Percentiles rank a stretch among this genome's conserved stretches.
These are phyloP conservation scores for Athene noctua DNA, from an alignment of 2,113 vertebrate species.

Conservation along the genomic window DNA sequence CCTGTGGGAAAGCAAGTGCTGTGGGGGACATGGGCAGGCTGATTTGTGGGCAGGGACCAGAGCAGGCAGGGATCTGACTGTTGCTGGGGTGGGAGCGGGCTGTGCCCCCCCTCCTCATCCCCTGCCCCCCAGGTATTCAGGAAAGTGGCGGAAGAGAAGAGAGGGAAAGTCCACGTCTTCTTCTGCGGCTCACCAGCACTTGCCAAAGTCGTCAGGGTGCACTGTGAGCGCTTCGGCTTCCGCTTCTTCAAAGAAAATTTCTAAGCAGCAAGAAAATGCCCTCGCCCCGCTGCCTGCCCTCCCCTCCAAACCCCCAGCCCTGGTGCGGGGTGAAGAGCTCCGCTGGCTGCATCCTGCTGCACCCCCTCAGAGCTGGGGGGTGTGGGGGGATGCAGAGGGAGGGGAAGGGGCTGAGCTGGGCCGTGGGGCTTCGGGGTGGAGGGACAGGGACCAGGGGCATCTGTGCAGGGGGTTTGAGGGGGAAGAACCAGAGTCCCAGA, in stretches of 20 bases:
- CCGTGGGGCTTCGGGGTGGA: accelerated
- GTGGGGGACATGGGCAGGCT: accelerated
- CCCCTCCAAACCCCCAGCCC: neutral
- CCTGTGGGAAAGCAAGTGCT: accelerated
- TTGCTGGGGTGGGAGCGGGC: accelerated
- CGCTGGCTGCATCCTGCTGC: neutral
- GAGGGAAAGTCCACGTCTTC: constrained; percentile 86
- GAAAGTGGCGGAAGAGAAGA: constrained; percentile 81
- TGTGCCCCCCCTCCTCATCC: neutral
- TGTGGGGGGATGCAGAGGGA: neutral
- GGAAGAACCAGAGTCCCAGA: neutral
- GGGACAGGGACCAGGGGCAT: neutral
- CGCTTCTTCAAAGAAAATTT: constrained; percentile 88
- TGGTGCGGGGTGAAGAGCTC: neutral
- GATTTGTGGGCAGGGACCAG: neutral
- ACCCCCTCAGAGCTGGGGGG: neutral
- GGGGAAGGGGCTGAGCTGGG: neutral
- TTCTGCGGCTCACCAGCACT: constrained; percentile 83
- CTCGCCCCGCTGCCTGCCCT: neutral
- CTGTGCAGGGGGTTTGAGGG: neutral
- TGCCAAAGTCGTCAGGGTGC: constrained; percentile 77
- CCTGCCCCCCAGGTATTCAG: constrained; percentile 77
- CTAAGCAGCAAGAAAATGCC: neutral
- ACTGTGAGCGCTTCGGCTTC: constrained; percentile 83
- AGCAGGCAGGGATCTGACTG: neutral